phyloP scores from a whole-genome alignment of 2,113 vertebrate genomes.

The Sus scrofa region T2T-Sscrofa CM000813.6:89885001-89885500 shows the following conservation, averaged over 20 bases:
- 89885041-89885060: too few species aligned
- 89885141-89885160: too few species aligned
- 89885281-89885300: background rate
- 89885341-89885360: background rate
- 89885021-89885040: too few species aligned
- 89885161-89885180: too few species aligned
- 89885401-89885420: background rate
- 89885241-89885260: background rate
- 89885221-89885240: background rate
- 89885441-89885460: background rate
- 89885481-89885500: background rate
- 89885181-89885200: too few species aligned
- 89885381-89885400: background rate
- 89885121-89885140: too few species aligned
- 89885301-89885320: background rate
- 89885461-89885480: background rate
- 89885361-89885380: background rate
- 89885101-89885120: too few species aligned
- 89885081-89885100: too few species aligned
- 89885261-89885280: background rate
- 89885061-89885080: too few species aligned
- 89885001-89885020: too few species aligned
- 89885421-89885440: background rate
- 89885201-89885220: background rate
- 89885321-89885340: background rate